Percentiles rank a stretch among this genome's conserved stretches.
phyloP scores from a whole-genome alignment of 2,113 vertebrate genomes.

The Spheniscus mendiculus region DNA sequence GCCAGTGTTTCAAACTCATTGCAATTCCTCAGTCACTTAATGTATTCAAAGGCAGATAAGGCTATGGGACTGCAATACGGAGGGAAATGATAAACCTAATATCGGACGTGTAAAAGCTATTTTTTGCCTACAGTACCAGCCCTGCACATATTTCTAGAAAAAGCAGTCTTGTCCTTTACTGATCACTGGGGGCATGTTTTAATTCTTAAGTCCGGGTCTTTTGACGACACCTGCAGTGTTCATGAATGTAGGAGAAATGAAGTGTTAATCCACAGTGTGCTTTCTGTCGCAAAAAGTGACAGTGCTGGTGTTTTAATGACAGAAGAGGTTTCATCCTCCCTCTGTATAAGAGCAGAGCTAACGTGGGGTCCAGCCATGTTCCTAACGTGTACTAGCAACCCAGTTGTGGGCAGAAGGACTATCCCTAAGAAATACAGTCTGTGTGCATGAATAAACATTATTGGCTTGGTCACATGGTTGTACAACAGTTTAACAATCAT shows the following conservation, averaged over 20 bases:
- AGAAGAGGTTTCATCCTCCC: not conserved
- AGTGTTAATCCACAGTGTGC: not conserved
- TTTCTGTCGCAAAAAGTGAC: not conserved
- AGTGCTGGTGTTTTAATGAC: not conserved
- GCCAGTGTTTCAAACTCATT: not conserved
- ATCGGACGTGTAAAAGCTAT: not conserved
- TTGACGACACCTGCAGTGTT: not conserved
- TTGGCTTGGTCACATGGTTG: not conserved
- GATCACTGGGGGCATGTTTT: not conserved
- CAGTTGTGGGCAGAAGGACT: not conserved
- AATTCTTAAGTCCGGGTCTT: not conserved
- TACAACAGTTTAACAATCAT: slow-evolving; percentile 39
- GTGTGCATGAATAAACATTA: not conserved
- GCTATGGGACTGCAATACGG: not conserved
- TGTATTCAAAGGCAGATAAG: slow-evolving; percentile 37
- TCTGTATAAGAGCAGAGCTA: not conserved
- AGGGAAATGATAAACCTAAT: not conserved
- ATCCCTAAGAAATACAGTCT: not conserved
- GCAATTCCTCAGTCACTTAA: slow-evolving; percentile 16
- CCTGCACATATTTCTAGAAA: not conserved
- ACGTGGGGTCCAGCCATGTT: not conserved
- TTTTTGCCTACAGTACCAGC: not conserved
- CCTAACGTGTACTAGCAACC: not conserved
- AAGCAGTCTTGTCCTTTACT: not conserved
- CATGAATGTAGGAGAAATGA: not conserved